A percentile compares a stretch with the other conserved stretches of the same genome.
These are phyloP conservation scores for Agrilus biguttatus DNA, from an alignment of 2,888 invertebrate species.

Conservation along the genomic window DNA sequence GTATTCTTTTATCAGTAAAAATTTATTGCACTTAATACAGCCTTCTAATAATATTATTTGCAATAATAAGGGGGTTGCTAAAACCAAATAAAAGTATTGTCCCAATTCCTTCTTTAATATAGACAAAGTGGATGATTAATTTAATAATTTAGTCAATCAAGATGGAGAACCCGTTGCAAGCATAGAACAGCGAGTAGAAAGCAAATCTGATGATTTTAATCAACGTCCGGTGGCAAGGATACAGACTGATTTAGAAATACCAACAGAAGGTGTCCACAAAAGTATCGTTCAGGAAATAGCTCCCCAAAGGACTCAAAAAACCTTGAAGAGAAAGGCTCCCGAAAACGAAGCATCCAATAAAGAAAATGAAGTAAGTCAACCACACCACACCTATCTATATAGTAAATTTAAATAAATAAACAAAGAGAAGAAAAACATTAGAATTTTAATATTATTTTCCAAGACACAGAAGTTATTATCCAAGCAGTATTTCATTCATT, in stretches of 20 bases:
- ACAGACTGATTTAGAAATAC: conserved; percentile 41
- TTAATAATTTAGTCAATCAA: conserved; percentile 24
- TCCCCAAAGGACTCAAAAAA: conserved; percentile 11
- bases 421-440: no score
- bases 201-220: conserved; percentile 19
- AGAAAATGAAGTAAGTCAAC: conserved; percentile 34
- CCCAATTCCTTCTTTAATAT: no score
- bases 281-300: conserved; percentile 32
- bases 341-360: conserved; percentile 34
- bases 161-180: conserved; percentile 29
- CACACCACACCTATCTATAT: neutral
- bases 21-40: no score
- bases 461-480: no score
- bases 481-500: no score
- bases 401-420: no score
- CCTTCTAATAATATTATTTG: no score
- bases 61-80: no score
- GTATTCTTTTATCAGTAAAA: no score
- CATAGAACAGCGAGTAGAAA: conserved; percentile 24
- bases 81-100: no score
- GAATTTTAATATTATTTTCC: no score
- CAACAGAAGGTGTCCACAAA: conserved; percentile 40
- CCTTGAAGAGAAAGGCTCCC: conserved; percentile 31
- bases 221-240: conserved; percentile 35
- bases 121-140: no score